phyloP scores from a whole-genome alignment of 2,797 vertebrate genomes.

The Bryconaethiops microstoma region DNA sequence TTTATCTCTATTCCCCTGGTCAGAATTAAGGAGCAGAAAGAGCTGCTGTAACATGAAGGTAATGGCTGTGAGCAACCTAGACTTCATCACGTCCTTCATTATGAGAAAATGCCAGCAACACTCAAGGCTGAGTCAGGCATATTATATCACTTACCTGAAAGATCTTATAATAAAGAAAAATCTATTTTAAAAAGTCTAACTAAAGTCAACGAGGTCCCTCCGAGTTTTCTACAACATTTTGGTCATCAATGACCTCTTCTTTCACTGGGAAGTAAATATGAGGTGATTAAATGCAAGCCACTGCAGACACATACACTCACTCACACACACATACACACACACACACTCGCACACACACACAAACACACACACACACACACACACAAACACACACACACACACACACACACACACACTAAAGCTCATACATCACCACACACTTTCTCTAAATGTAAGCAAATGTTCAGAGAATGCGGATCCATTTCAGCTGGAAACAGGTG shows the following conservation, averaged over 20 bases:
- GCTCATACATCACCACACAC: slow-evolving; percentile 23
- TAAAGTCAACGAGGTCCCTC: too few species aligned
- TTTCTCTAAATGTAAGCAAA: slow-evolving; percentile 22
- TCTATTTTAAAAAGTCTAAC: too few species aligned
- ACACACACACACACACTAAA: slow-evolving; percentile 1
- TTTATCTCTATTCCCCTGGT: background rate
- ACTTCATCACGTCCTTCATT: background rate
- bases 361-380: too few species aligned
- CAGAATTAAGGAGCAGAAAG: background rate
- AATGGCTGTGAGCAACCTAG: background rate
- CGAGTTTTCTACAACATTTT: too few species aligned
- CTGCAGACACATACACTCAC: slow-evolving; percentile 1
- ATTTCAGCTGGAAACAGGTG: slow-evolving; percentile 20
- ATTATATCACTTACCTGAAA: slow-evolving; percentile 5
- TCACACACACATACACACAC: too few species aligned
- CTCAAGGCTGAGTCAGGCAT: slow-evolving; percentile 8
- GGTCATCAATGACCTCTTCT: too few species aligned
- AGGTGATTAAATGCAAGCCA: slow-evolving; percentile 29
- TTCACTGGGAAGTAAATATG: too few species aligned
- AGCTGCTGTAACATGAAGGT: background rate
- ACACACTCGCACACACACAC: too few species aligned
- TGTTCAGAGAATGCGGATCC: slow-evolving; percentile 19
- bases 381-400: background rate
- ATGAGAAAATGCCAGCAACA: slow-evolving; percentile 2
- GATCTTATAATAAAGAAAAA: background rate